phyloP scores from a whole-genome alignment of 2,113 vertebrate species.

The Oncorhynchus nerka region DNA sequence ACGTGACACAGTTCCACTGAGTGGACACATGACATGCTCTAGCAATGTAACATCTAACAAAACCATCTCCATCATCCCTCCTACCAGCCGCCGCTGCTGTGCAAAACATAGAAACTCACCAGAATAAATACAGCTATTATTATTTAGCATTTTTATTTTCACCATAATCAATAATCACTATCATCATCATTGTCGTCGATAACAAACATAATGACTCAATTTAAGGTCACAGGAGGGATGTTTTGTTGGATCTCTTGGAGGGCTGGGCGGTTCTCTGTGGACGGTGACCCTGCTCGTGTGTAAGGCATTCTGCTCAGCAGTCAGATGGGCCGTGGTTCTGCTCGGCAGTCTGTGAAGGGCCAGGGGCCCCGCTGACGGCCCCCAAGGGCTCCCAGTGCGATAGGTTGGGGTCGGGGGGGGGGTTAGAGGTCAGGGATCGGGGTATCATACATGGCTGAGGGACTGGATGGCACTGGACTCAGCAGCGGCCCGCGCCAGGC shows the following conservation, averaged over 20 bases:
- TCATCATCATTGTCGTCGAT: constrained; percentile 46
- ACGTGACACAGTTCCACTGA: constrained; percentile 8
- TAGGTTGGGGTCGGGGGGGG: constrained; percentile 42
- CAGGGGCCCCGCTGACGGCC: constrained; percentile 33
- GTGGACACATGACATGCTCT: constrained; percentile 37
- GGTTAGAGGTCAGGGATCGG: constrained; percentile 49
- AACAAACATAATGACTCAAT: constrained; percentile 74
- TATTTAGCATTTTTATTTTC: constrained; percentile 79
- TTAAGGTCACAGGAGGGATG: constrained; percentile 77
- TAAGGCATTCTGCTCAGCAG: constrained; percentile 72
- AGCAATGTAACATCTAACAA: constrained; percentile 62
- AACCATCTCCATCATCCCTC: constrained; percentile 72
- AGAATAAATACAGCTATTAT: constrained; percentile 94
- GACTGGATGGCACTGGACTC: constrained; percentile 95
- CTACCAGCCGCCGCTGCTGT: constrained; percentile 98
- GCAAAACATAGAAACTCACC: constrained; percentile 95
- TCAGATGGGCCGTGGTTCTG: too few relatives aligned
- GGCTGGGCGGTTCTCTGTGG: constrained; percentile 18
- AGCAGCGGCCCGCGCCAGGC: constrained; percentile 87
- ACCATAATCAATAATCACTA: constrained; percentile 43
- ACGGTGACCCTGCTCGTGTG: constrained; percentile 81
- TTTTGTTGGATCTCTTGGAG: constrained; percentile 48
- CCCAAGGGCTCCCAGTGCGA: constrained; percentile 56
- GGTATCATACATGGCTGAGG: constrained; percentile 95
- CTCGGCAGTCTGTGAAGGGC: constrained; percentile 59